Percentiles rank a stretch among this genome's conserved stretches.
These are phyloP conservation scores for Muschampia plurimacula DNA, from an alignment of 2,888 invertebrate genomes.

Conservation along the genomic window DNA sequence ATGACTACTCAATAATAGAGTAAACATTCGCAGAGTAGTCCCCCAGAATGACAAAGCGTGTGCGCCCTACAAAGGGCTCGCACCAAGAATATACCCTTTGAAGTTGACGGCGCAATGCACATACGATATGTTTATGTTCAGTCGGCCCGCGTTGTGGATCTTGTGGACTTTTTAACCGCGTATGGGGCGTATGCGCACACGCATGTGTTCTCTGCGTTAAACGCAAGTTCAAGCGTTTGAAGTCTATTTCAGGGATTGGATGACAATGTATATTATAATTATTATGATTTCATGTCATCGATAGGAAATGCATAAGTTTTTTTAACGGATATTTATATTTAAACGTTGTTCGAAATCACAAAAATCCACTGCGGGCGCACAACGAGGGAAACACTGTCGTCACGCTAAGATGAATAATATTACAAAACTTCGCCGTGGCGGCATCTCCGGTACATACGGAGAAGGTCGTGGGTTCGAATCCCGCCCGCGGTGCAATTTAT, in stretches of 20 bases:
- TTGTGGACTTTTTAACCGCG: slow-evolving; percentile 44
- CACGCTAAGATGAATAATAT: too few species aligned
- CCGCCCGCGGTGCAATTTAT: too few species aligned
- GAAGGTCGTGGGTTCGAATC: too few species aligned
- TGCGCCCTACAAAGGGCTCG: slow-evolving; percentile 46
- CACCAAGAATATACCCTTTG: slow-evolving; percentile 55
- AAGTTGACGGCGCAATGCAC: slow-evolving; percentile 53
- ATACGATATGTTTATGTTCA: slow-evolving; percentile 54
- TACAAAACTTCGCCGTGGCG: too few species aligned
- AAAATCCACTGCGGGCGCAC: too few species aligned
- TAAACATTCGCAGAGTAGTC: slow-evolving; percentile 5
- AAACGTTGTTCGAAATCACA: too few species aligned
- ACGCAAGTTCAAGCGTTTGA: slow-evolving; percentile 22
- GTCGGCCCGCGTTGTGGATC: slow-evolving; percentile 34
- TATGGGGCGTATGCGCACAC: background rate
- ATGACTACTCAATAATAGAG: background rate
- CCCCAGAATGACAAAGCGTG: slow-evolving; percentile 28
- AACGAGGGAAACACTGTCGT: too few species aligned
- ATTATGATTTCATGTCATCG: background rate
- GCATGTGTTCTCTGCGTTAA: slow-evolving; percentile 10
- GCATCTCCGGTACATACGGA: too few species aligned
- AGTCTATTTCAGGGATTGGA: slow-evolving; percentile 13
- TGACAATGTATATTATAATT: slow-evolving; percentile 12
- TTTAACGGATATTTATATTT: too few species aligned
- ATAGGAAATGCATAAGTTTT: background rate